These are phyloP conservation scores for Setipinna tenuifilis DNA, from an alignment of 2,797 vertebrate species.

Conservation along the genomic window DNA sequence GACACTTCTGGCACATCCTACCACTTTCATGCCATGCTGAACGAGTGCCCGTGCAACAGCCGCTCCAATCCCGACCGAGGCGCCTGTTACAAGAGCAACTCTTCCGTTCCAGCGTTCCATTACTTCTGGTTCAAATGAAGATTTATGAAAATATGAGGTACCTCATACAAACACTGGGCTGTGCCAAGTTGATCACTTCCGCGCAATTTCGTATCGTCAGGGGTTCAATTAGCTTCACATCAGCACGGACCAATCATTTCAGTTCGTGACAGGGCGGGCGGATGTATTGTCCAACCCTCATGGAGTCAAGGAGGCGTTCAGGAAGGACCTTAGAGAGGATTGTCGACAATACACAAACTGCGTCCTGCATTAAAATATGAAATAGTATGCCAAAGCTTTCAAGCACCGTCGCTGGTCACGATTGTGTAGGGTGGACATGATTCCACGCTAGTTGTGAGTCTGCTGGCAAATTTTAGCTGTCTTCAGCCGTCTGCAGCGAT, in stretches of 20 bases:
- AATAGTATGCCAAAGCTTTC: slow-evolving; percentile 51
- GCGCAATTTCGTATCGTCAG: slow-evolving; percentile 30
- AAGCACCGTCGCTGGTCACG: slow-evolving; percentile 58
- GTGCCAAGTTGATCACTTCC: slow-evolving; percentile 10
- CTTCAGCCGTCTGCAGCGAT: too few species aligned
- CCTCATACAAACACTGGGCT: slow-evolving; percentile 21
- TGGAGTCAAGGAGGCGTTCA: slow-evolving; percentile 59
- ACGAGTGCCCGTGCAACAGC: slow-evolving; percentile 90
- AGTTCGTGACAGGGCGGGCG: slow-evolving; percentile 43
- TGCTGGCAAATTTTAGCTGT: too few species aligned
- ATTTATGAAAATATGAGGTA: slow-evolving; percentile 12
- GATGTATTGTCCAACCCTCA: slow-evolving; percentile 49
- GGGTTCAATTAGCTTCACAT: slow-evolving; percentile 9
- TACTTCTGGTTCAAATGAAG: slow-evolving; percentile 23
- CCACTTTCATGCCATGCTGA: slow-evolving; percentile 91
- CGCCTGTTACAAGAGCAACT: slow-evolving; percentile 92
- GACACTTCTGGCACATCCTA: slow-evolving; percentile 90
- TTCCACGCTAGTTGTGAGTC: not conserved
- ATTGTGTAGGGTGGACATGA: not conserved
- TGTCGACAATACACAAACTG: slow-evolving; percentile 58
- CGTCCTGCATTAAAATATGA: slow-evolving; percentile 69
- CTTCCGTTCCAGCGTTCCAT: slow-evolving; percentile 94
- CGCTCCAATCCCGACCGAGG: slow-evolving; percentile 92
- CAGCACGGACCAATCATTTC: not conserved
- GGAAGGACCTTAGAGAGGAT: slow-evolving; percentile 50